Evolutionary conservation across 2,113 vertebrate genomes (phyloP).

Genomic region (Phyllostomus hastatus): DNA sequence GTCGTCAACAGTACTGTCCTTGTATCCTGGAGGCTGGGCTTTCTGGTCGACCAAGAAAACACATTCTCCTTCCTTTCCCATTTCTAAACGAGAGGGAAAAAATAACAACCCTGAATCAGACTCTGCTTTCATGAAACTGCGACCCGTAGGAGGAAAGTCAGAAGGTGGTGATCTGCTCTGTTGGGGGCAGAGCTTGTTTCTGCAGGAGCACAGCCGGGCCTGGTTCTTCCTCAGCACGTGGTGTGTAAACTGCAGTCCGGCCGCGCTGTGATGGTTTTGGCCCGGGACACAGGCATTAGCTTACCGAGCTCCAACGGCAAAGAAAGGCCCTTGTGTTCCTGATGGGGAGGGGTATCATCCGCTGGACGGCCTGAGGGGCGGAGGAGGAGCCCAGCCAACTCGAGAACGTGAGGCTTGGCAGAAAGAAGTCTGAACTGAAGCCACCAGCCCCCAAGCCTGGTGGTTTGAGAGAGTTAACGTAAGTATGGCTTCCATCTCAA

Average conservation of each 20-base stretch:
- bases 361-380: not conserved
- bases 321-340: slow-evolving; percentile 51
- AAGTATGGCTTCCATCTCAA: not conserved
- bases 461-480: not conserved
- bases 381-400: not conserved
- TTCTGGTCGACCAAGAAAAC: slow-evolving; percentile 21
- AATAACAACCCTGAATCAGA: slow-evolving; percentile 54
- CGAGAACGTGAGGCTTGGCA: not conserved
- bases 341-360: not conserved
- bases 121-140: slow-evolving; percentile 42
- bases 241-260: not conserved
- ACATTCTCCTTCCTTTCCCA: slow-evolving; percentile 18
- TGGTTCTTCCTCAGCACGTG: not conserved
- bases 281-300: not conserved
- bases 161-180: slow-evolving; percentile 37
- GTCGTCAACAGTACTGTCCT: not conserved
- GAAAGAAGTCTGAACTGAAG: not conserved
- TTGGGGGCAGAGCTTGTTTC: slow-evolving; percentile 38
- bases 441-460: not conserved
- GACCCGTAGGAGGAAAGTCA: slow-evolving; percentile 13
- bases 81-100: slow-evolving; percentile 48
- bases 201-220: not conserved
- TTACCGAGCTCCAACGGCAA: slow-evolving; percentile 20
- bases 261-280: slow-evolving; percentile 48
- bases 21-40: not conserved